Base-by-base conservation (phyloP, 2,113 vertebrate species). In the Eudyptes chrysolophus region DNA sequence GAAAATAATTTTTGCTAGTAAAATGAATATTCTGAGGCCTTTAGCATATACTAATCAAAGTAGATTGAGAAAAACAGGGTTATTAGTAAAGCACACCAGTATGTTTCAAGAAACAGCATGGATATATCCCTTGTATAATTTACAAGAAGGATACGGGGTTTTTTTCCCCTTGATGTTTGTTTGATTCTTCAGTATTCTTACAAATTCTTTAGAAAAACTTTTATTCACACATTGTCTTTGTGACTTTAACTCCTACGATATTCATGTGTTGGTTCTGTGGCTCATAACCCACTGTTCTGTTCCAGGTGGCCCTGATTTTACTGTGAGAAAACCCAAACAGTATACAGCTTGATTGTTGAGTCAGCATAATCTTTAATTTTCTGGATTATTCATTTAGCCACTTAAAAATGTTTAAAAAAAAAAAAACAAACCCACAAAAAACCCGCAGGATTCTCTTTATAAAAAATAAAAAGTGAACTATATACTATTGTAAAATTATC, bases 131-230 rank as follows among this genome's bases (percentile, higher is more conserved):
- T 36, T 85, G 18, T 61, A 16, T 66, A 65, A 52, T 66, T 70
- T 74, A 21, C 4, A 65, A 32, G 24, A 74, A 27, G 18, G 25
- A 18, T 76, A 22, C 10, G 12, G 9, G 2, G 0, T 0, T 7
- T 44, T 65, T 84, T 71, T 32, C 10, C 11, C 10, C 5, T 61
- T 68, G 27, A 7, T 52, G 4, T 68, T 51, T 76, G 24, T 76
- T 91, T 52, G 18, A 54, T 70, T 92, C 29, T 70, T 90, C 5
- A 22, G 3, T 66, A 19, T 62, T 77, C 16, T 34, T 87, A 42
- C 22, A 71, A 76, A 40, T 68, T 19, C 4, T 62, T 74, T 5
- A 9, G 60, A 27, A 87, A 76, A 52, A 8, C 1, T 30, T 60
- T 2, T 65, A 14, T 48, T 87, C 14, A 34, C 12, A 16, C 13